These are phyloP conservation scores for Drosophila rhopaloa DNA, from an alignment of 1,140 invertebrate genomes.

Conservation along the genomic window DNA sequence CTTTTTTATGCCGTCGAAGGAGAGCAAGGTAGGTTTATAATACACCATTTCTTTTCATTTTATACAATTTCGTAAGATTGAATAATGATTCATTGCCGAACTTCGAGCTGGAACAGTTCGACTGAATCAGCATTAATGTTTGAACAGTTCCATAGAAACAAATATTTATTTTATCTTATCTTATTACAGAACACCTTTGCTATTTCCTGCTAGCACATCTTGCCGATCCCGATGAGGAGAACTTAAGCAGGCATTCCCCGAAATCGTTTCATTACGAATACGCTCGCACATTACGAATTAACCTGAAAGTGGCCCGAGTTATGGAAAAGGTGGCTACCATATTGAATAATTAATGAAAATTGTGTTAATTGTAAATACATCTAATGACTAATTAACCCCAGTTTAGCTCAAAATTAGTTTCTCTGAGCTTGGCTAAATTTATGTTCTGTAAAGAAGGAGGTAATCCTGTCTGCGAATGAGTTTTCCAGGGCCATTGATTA, in stretches of 20 bases:
- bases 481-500: constrained; percentile 27
- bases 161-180: constrained; percentile 8
- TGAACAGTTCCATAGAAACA: neutral
- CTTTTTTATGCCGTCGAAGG: constrained; percentile 78
- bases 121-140: neutral
- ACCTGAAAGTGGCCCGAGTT: constrained; percentile 64
- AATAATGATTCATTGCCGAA: too few species aligned
- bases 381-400: constrained; percentile 42
- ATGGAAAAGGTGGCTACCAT: constrained; percentile 69
- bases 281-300: constrained; percentile 65
- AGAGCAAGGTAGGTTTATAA: constrained; percentile 39
- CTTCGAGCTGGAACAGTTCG: neutral
- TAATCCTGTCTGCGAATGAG: constrained; percentile 5
- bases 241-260: constrained; percentile 67
- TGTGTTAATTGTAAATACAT: constrained; percentile 20
- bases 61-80: too few species aligned
- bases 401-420: constrained; percentile 23
- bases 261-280: constrained; percentile 75
- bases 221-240: constrained; percentile 66
- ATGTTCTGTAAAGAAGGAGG: constrained; percentile 59
- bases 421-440: constrained; percentile 23
- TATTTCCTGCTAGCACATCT: constrained; percentile 78
- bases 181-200: constrained; percentile 67
- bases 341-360: constrained; percentile 42
- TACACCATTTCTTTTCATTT: neutral